Evolutionary conservation across 2,888 invertebrate genomes (phyloP), one percentile per base, ranked within the genome.

Genomic region (Synanthedon tipuliformis): DNA sequence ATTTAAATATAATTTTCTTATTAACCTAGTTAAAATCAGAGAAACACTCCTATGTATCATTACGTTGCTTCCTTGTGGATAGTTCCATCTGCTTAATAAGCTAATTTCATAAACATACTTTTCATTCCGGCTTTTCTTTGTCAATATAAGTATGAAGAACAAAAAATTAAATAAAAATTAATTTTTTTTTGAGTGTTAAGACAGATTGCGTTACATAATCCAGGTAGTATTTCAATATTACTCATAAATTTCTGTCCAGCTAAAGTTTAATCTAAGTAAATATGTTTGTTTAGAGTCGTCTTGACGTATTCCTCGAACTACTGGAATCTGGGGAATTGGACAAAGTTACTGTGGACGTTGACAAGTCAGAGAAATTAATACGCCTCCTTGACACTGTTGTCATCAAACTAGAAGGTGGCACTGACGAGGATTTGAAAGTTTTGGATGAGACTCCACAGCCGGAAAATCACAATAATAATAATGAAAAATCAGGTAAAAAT

Each of bases 331-430:
- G 91, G 3, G 91, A 92, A 62, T 88, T 98, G 50, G 93, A 94
- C 56, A 91, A 89, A 61, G 92, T 95, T 0, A 89, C 93, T 2
- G 92, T 98, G 1, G 99, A 99, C 73, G 92, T 94, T 45, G 94
- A 94, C 53, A 94, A 95, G 75, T 90, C 92, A 0, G 94, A 94
- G 53, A 91, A 92, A 54, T 84, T 99, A 52, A 90, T 98, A 51
- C 93, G 94, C 61, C 87, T 99, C 10, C 89, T 99, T 55, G 99
- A 99, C 78, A 95, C 98, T 53, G 98, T 97, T 48, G 99, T 99
- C 5, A 97, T 99, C 58, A 95, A 96, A 76, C 88, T 99, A 49
- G 99, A 99, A 83, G 99, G 98, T 16, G 96, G 95, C 1, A 92
- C 92, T 0, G 95, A 95, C 50, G 94, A 95, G 65, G 98, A 98